phyloP scores from a whole-genome alignment of 1,140 invertebrate species.

The Bemisia tabaci region DNA sequence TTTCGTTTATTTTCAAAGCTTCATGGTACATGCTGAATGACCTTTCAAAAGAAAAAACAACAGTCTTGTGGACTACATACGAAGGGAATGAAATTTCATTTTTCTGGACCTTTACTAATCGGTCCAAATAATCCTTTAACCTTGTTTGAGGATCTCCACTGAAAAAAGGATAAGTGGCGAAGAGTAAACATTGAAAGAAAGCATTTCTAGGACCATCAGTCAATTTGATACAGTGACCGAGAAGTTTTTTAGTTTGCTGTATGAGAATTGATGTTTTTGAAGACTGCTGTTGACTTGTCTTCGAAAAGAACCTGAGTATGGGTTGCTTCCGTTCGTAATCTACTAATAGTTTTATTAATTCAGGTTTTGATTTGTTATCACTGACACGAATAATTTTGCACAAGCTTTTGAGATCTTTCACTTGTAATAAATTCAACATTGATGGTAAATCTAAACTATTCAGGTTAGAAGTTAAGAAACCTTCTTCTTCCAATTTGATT shows the following conservation, averaged over 20 bases:
- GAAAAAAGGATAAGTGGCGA: neutral
- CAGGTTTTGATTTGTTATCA: neutral
- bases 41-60: neutral
- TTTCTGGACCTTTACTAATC: neutral
- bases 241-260: neutral
- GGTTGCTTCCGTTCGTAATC: neutral
- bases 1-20: neutral
- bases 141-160: neutral
- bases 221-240: neutral
- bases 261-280: neutral
- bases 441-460: neutral
- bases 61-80: neutral
- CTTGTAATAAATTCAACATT: neutral
- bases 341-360: neutral
- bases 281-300: neutral
- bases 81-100: neutral
- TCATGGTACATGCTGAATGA: neutral
- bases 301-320: neutral
- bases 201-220: neutral
- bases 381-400: neutral
- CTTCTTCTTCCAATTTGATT: neutral
- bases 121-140: neutral
- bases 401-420: neutral
- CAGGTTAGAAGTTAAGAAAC: neutral
- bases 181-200: neutral